Base-by-base conservation (phyloP, 2,888 invertebrate species). In the Polymixis flavicincta region DNA sequence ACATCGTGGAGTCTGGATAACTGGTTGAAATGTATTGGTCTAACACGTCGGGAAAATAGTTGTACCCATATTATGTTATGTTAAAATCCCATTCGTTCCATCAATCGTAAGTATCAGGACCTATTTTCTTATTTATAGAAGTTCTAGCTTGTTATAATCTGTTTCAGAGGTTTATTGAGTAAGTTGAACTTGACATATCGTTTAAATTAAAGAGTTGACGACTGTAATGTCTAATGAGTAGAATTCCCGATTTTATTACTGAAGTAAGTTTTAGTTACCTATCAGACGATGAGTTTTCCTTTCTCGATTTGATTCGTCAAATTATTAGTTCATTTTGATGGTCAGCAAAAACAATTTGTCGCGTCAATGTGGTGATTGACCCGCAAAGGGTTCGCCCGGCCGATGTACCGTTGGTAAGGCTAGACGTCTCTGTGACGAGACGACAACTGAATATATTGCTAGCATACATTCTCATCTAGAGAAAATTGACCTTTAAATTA, bases 321-420 rank as follows among this genome's bases (percentile, higher is more conserved):
- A 55, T 57, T n/a, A 17, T 60, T 60, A 66, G 17, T 45, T 60
- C 0, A 65, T 52, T 57, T 61, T 65, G 22, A 42, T 80, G n/a
- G 37, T 70, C 69, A 67, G 57, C 78, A 65, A 59, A 78, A 75
- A 71, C 54, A 61, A 57, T 71, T 74, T 28, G 52, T 28, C n/a
- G 22, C 45, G 13, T 37, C 55, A 55, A 67, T 74, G 45, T 52
- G 28, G 71, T 70, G 71, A 22, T 69, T 67, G 71, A 83, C 64
- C 67, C 48, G 61, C 65, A 55, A 76, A 79, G 64, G 80, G 67
- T 83, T 83, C 9, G 52, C 55, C 67, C 73, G 71, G 59, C 73
- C 79, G 69, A 75, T 66, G 66, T 83, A 72, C 84, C 60, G 60
- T 65, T 48, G 48, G 28, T 67, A 42, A 28, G 68, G 48, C 67